These are phyloP conservation scores for Okapia johnstoni DNA, from an alignment of 2,113 vertebrate species.

Conservation along the genomic window DNA sequence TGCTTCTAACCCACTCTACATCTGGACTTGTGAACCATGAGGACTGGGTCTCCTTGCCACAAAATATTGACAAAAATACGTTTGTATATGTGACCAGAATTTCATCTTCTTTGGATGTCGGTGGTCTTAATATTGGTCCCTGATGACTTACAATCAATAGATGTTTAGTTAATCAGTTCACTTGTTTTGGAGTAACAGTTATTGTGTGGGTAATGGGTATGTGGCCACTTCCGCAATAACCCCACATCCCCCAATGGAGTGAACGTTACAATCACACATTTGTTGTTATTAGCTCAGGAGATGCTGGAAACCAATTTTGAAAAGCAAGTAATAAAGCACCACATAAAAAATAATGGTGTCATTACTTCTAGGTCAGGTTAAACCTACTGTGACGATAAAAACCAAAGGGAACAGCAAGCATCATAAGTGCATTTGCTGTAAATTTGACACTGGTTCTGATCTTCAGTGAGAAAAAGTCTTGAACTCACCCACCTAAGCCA, in stretches of 20 bases:
- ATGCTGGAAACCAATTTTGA: slow-evolving; percentile 72
- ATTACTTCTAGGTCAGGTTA: slow-evolving; percentile 70
- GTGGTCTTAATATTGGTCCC: slow-evolving; percentile 60
- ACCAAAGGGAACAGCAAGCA: slow-evolving; percentile 32
- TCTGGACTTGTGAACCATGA: not conserved
- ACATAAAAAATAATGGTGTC: slow-evolving; percentile 76
- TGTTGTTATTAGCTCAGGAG: slow-evolving; percentile 64
- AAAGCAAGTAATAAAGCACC: slow-evolving; percentile 72
- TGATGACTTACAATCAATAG: slow-evolving; percentile 56
- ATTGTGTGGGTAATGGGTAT: slow-evolving; percentile 62
- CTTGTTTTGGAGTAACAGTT: slow-evolving; percentile 41
- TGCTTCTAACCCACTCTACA: not conserved
- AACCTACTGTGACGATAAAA: slow-evolving; percentile 67
- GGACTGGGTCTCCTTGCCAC: not conserved
- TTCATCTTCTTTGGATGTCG: slow-evolving; percentile 30
- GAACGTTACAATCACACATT: slow-evolving; percentile 50
- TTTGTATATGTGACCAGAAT: slow-evolving; percentile 13
- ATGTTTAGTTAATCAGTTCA: slow-evolving; percentile 64
- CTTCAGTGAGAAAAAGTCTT: not conserved
- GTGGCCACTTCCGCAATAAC: slow-evolving; percentile 64
- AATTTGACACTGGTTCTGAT: slow-evolving; percentile 54
- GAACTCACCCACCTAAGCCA: not conserved
- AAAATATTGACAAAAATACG: not conserved
- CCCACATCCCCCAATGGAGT: not conserved
- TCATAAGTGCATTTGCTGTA: slow-evolving; percentile 37